Evolutionary conservation across 1,140 invertebrate genomes (phyloP), one percentile per base, ranked within the genome.

Genomic region (Tetraneura akinire): DNA sequence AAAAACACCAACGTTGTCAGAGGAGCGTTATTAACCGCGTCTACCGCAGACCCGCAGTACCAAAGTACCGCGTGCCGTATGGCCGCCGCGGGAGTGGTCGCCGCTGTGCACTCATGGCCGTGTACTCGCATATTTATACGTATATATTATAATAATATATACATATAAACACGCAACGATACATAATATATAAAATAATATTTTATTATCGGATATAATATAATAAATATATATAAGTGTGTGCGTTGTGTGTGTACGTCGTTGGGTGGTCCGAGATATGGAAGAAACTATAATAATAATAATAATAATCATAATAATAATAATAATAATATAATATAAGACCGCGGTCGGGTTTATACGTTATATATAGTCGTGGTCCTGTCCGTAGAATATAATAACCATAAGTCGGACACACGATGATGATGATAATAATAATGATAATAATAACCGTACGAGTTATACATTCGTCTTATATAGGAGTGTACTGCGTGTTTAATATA

Each of bases 201-300:
- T 2, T 9, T 16, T 1, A 16, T 16, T 26, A 16, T 14, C 26
- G 16, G n/a, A n/a, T 23, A 60, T 26, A 60, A 29, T 60, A 60
- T 60, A 29, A 60, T 8, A 37, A 60, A 60, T 60, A 60, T n/a
- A n/a, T n/a, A n/a, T n/a, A n/a, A n/a, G n/a, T n/a, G n/a, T n/a
- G n/a, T n/a, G n/a, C n/a, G n/a, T n/a, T n/a, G n/a, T n/a, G n/a
- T n/a, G n/a, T n/a, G n/a, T 37, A 8, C 32, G 32, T 37, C 73
- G 73, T 76, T 76, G 73, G 73, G 73, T 76, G 73, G 49, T 57
- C 53, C 53, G 32, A n/a, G n/a, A n/a, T n/a, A n/a, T n/a, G n/a
- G n/a, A n/a, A n/a, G n/a, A n/a, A n/a, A n/a, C n/a, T n/a, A n/a
- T n/a, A n/a, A n/a, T n/a, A n/a, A n/a, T n/a, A n/a, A n/a, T n/a